phyloP scores from a whole-genome alignment of 2,888 invertebrate species.

The Acanthococcus lagerstroemiae region DNA sequence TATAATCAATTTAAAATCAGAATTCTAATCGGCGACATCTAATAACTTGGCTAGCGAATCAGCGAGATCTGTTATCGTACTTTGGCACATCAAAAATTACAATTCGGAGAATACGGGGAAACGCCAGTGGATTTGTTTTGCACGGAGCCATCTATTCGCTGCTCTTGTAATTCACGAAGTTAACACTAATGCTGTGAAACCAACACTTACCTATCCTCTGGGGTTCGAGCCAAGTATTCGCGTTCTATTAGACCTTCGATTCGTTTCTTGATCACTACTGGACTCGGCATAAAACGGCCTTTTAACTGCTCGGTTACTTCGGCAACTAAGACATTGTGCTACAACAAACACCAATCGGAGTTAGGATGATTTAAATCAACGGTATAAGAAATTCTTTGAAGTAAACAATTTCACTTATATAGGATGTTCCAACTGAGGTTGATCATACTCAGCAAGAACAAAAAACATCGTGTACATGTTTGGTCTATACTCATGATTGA shows the following conservation, averaged over 20 bases:
- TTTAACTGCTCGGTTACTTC: constrained; percentile 97
- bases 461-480: no score
- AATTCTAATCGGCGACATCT: no score
- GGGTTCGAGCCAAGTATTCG: constrained; percentile 94
- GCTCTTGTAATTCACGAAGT: background rate
- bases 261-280: constrained; percentile 96
- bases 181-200: no score
- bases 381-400: background rate
- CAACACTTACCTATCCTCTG: constrained; percentile 65
- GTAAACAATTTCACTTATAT: background rate
- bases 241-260: constrained; percentile 99
- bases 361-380: background rate
- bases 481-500: no score
- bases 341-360: constrained; percentile 39
- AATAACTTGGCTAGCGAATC: no score
- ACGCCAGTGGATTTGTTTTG: no score
- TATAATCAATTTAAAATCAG: no score
- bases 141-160: background rate
- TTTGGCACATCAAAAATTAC: no score
- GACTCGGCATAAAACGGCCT: constrained; percentile 93
- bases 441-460: no score
- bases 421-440: no score
- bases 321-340: constrained; percentile 88
- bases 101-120: background rate
- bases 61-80: no score